These are phyloP conservation scores for Nymphalis io DNA, from an alignment of 1,140 invertebrate species.

Conservation along the genomic window DNA sequence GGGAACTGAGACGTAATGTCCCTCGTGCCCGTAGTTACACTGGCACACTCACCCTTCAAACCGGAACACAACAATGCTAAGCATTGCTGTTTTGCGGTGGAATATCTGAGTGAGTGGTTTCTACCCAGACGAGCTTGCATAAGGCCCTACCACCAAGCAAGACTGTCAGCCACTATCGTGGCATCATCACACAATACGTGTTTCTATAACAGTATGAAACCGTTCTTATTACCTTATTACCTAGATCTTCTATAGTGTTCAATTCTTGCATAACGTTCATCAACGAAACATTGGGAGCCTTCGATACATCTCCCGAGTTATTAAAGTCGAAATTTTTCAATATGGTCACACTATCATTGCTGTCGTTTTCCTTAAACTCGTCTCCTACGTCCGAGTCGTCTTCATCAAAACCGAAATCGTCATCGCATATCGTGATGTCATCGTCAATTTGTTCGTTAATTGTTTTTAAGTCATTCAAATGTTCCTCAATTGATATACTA, in stretches of 20 bases:
- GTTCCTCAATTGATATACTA: constrained; percentile 19
- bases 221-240: constrained; percentile 20
- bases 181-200: too few species aligned
- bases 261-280: constrained; percentile 26
- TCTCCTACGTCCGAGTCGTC: constrained; percentile 31
- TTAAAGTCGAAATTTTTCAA: constrained; percentile 38
- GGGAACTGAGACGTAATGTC: too few species aligned
- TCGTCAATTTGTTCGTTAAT: constrained; percentile 33
- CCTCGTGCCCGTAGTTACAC: too few species aligned
- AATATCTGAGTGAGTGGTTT: too few species aligned
- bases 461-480: constrained; percentile 47
- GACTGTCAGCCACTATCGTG: too few species aligned
- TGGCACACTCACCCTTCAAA: too few species aligned
- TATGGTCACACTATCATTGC: constrained; percentile 41
- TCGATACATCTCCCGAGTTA: constrained; percentile 10
- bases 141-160: too few species aligned
- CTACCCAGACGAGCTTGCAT: too few species aligned
- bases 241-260: constrained; percentile 12
- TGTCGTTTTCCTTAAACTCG: constrained; percentile 25
- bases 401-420: constrained; percentile 48
- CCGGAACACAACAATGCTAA: too few species aligned
- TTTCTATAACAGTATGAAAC: too few species aligned
- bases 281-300: constrained; percentile 10
- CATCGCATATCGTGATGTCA: constrained; percentile 45
- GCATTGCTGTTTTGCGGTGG: too few species aligned